Percentiles rank a stretch among this genome's conserved stretches.
These are phyloP conservation scores for Diadema setosum DNA, from an alignment of 35 echinoderm and acorn worm species.

Conservation along the genomic window DNA sequence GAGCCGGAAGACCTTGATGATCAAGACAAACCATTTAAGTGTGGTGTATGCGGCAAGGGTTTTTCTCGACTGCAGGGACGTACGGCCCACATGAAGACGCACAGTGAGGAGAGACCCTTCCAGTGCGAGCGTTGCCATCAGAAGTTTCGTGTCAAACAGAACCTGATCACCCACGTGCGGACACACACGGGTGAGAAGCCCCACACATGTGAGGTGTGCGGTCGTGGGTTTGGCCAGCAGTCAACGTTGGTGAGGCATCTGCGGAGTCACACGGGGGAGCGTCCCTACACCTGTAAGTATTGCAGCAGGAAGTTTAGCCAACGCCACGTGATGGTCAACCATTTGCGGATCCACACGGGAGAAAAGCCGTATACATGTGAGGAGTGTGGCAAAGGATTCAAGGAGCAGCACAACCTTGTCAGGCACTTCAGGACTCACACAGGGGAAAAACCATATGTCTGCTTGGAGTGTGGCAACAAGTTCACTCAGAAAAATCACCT, in stretches of 20 bases:
- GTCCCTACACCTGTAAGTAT: conserved; percentile 30
- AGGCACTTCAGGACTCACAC: conserved; percentile 46
- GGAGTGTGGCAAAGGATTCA: conserved; percentile 21
- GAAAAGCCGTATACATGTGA: conserved; percentile 35
- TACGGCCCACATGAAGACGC: conserved; percentile 31
- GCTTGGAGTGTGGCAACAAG: conserved; percentile 40
- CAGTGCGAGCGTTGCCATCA: conserved; percentile 31
- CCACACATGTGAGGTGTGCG: conserved; percentile 36
- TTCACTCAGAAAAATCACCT: conserved; percentile 16
- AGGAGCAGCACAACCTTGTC: conserved; percentile 19
- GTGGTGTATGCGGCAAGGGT: neutral
- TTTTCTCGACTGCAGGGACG: neutral
- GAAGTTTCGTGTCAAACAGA: conserved; percentile 9
- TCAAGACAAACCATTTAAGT: neutral
- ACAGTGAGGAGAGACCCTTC: conserved; percentile 44
- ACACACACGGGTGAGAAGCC: conserved; percentile 50
- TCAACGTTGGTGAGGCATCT: conserved; percentile 12
- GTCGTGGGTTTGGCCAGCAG: neutral
- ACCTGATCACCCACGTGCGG: conserved; percentile 29
- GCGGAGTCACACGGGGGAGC: conserved; percentile 45
- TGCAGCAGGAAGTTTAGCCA: conserved; percentile 23
- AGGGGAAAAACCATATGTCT: conserved; percentile 48
- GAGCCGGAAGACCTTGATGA: neutral
- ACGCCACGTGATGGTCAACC: neutral
- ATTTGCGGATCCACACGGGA: conserved; percentile 40